Evolutionary conservation across 1,140 invertebrate genomes (phyloP).

Genomic region (Drosophila kikkawai): DNA sequence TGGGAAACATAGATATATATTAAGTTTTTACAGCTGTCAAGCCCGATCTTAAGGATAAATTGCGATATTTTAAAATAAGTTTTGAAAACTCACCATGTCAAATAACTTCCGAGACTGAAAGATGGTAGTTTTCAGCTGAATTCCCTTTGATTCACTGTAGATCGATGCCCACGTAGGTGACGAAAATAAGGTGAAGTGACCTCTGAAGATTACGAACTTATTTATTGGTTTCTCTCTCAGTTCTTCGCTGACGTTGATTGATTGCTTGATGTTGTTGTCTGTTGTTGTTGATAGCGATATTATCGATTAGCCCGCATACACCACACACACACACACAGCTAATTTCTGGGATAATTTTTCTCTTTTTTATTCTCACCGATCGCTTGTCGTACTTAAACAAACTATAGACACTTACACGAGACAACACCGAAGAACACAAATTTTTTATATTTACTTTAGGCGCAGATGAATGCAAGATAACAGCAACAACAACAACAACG

Average conservation of each 20-base stretch:
- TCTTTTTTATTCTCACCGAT: slow-evolving; percentile 58
- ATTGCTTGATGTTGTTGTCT: slow-evolving; percentile 18
- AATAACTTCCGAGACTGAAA: not conserved
- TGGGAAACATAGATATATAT: too few relatives aligned
- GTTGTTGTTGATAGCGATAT: slow-evolving; percentile 18
- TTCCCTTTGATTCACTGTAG: not conserved
- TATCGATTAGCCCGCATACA: slow-evolving; percentile 24
- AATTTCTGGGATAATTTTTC: slow-evolving; percentile 12
- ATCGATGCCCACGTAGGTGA: not conserved
- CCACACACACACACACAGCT: slow-evolving; percentile 13
- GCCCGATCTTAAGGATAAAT: too few relatives aligned
- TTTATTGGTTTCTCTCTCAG: slow-evolving; percentile 4
- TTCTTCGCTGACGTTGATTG: slow-evolving; percentile 24
- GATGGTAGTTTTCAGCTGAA: not conserved
- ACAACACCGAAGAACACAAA: slow-evolving; percentile 81
- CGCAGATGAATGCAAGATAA: slow-evolving; percentile 43
- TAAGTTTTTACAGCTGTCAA: too few relatives aligned
- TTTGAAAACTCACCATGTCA: slow-evolving; percentile 25
- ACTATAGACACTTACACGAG: slow-evolving; percentile 81
- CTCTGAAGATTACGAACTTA: slow-evolving; percentile 12
- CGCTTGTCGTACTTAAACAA: slow-evolving; percentile 80
- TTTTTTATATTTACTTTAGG: slow-evolving; percentile 66
- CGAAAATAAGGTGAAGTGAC: not conserved
- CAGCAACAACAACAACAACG: slow-evolving; percentile 68
- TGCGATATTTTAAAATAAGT: not conserved